These are phyloP conservation scores for Columba guinea DNA, from an alignment of 2,797 vertebrate species.

Conservation along the genomic window DNA sequence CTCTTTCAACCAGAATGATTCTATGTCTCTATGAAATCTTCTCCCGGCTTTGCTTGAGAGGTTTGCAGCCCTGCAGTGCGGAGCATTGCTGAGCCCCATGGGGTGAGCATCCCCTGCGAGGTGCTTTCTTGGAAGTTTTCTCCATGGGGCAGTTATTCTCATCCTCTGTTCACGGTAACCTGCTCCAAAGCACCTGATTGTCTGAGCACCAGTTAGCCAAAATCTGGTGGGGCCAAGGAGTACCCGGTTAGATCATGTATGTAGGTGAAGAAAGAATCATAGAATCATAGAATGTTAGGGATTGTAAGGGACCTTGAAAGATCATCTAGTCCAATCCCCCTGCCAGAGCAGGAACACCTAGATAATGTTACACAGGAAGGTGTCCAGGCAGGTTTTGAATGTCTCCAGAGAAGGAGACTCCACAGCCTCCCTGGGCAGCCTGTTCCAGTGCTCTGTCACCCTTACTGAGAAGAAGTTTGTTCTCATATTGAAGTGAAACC, in stretches of 20 bases:
- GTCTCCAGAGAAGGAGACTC: too few relatives aligned
- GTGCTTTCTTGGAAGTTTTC: background rate
- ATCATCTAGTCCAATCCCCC: too few relatives aligned
- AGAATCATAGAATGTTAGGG: background rate
- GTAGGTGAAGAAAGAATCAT: background rate
- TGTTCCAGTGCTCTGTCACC: too few relatives aligned
- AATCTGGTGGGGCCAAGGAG: fast-evolving
- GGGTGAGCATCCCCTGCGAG: fast-evolving
- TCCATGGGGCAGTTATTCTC: background rate
- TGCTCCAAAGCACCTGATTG: background rate
- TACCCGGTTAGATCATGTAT: background rate
- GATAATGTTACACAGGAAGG: too few relatives aligned
- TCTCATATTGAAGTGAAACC: too few relatives aligned
- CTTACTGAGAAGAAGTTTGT: too few relatives aligned
- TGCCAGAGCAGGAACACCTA: too few relatives aligned
- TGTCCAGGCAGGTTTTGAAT: too few relatives aligned
- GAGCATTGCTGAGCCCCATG: background rate
- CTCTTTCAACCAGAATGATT: too few relatives aligned
- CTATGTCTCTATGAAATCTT: background rate
- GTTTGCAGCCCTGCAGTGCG: background rate
- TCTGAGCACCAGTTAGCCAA: background rate
- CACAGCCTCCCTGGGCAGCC: too few relatives aligned
- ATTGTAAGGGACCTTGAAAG: too few relatives aligned
- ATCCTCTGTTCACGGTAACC: background rate
- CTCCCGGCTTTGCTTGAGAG: background rate